A percentile compares a stretch with the other conserved stretches of the same genome.
phyloP scores from a whole-genome alignment of 2,113 vertebrate genomes.

The Steatornis caripensis region DNA sequence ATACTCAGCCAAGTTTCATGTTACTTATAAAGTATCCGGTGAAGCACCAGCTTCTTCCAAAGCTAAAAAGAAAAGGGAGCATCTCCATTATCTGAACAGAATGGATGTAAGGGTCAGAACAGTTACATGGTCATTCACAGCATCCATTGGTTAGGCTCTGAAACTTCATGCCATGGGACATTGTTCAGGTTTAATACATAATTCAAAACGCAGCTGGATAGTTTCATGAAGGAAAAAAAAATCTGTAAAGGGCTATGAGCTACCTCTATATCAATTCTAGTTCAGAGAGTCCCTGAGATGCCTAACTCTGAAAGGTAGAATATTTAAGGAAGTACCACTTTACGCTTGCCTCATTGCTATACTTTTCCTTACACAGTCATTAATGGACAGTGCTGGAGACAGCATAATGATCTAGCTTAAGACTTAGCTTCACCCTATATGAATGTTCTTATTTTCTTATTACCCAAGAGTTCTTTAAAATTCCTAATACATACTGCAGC shows the following conservation, averaged over 20 bases:
- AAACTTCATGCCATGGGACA: background rate
- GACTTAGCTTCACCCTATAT: background rate
- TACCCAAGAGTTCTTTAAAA: background rate
- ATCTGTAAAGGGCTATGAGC: background rate
- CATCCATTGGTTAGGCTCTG: background rate
- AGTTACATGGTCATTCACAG: background rate
- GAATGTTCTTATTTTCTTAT: background rate
- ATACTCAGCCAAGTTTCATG: background rate
- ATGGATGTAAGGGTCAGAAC: background rate
- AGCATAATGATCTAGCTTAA: background rate
- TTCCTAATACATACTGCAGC: background rate
- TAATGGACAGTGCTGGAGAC: background rate
- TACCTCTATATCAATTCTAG: background rate
- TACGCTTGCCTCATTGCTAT: background rate
- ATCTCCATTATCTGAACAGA: background rate
- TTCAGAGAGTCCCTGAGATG: background rate
- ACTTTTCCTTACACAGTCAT: background rate
- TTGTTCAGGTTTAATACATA: background rate
- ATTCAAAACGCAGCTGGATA: background rate
- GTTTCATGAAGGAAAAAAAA: background rate
- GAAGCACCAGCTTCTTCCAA: background rate
- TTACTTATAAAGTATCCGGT: background rate
- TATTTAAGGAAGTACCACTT: background rate
- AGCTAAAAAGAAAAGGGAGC: background rate
- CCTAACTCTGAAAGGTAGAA: background rate